These are phyloP conservation scores for Peromyscus melanophrys DNA, from an alignment of 2,797 vertebrate genomes.

Conservation along the genomic window DNA sequence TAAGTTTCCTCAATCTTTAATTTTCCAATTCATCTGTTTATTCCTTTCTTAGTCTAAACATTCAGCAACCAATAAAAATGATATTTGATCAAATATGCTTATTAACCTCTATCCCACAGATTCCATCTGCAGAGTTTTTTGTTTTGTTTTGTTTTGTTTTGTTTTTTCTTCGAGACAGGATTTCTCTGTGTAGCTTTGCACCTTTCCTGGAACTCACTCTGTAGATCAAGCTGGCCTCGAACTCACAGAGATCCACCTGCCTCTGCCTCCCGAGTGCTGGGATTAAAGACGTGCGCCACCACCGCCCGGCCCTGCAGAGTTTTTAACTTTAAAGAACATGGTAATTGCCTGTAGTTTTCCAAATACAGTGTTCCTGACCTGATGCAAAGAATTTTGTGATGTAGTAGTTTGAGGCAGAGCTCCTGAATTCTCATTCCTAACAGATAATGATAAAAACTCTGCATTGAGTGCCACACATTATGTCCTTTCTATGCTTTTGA, in stretches of 20 bases:
- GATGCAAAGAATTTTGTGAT: neutral
- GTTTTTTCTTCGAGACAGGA: too few relatives aligned
- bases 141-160: too few relatives aligned
- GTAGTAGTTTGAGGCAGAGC: neutral
- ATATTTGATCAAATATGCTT: neutral
- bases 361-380: neutral
- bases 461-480: neutral
- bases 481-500: neutral
- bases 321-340: neutral
- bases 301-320: neutral
- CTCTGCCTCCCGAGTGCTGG: too few relatives aligned
- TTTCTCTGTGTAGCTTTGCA: too few relatives aligned
- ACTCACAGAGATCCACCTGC: too few relatives aligned
- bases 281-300: too few relatives aligned
- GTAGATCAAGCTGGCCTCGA: too few relatives aligned
- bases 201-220: too few relatives aligned
- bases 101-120: neutral
- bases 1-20: neutral
- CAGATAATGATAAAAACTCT: neutral
- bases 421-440: neutral
- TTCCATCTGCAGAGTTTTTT: neutral
- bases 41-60: neutral
- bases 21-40: neutral
- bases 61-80: neutral
- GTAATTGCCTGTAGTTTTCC: neutral